A percentile compares a stretch with the other conserved stretches of the same genome.
These are phyloP conservation scores for Microctenopoma lineatum DNA, from an alignment of 2,797 vertebrate species.

Conservation along the genomic window DNA sequence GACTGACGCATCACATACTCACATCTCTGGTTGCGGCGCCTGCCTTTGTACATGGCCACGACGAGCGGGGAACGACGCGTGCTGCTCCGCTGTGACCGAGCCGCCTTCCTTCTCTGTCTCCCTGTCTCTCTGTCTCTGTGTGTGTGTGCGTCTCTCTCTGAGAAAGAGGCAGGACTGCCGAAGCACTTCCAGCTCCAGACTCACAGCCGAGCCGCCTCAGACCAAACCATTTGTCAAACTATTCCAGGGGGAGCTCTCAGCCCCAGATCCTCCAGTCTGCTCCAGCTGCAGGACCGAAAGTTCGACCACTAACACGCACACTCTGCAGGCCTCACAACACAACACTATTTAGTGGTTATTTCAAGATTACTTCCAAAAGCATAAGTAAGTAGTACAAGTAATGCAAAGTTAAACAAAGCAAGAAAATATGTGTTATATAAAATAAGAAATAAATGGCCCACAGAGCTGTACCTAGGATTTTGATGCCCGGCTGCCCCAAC, in stretches of 20 bases:
- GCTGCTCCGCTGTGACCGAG: slow-evolving; percentile 6
- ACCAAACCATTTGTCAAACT: slow-evolving; percentile 70
- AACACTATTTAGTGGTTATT: too few relatives aligned
- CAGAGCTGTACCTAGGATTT: too few relatives aligned
- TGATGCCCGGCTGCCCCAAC: too few relatives aligned
- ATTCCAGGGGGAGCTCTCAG: slow-evolving; percentile 58
- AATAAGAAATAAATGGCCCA: too few relatives aligned
- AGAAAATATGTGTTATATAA: too few relatives aligned
- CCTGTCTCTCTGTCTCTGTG: too few relatives aligned
- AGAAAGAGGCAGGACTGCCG: slow-evolving; percentile 41
- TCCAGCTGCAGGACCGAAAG: slow-evolving; percentile 3
- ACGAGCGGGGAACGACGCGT: background rate
- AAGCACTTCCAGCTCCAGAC: slow-evolving; percentile 31
- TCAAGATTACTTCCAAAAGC: too few relatives aligned
- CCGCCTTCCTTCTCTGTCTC: too few relatives aligned
- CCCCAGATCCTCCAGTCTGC: slow-evolving; percentile 10
- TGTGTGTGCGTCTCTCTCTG: slow-evolving; percentile 8
- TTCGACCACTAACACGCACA: background rate
- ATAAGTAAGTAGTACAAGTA: too few relatives aligned
- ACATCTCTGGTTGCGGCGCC: slow-evolving; percentile 80
- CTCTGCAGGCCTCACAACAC: background rate
- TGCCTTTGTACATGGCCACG: slow-evolving; percentile 79
- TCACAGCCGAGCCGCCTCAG: slow-evolving; percentile 49
- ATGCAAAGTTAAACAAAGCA: too few relatives aligned
- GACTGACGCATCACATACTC: slow-evolving; percentile 59